These are phyloP conservation scores for Stenodema calcarata DNA, from an alignment of 2,888 invertebrate species.

Conservation along the genomic window DNA sequence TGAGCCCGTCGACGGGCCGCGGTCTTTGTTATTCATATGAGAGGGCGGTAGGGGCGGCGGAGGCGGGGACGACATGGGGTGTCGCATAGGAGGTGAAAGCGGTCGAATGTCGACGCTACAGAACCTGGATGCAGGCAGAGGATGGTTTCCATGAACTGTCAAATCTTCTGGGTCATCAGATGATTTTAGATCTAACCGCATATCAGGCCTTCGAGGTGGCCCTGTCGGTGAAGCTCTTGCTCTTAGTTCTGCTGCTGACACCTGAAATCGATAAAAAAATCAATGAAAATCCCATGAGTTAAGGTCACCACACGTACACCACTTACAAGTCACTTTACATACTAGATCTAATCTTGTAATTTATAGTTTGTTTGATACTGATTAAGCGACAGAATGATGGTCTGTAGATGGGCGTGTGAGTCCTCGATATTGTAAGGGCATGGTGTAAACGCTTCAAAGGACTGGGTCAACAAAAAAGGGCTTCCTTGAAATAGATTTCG, in stretches of 20 bases:
- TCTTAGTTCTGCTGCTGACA: constrained; percentile 74
- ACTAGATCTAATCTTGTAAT: too few relatives aligned
- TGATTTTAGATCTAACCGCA: constrained; percentile 77
- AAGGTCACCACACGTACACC: too few relatives aligned
- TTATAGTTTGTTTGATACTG: too few relatives aligned
- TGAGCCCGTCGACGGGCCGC: constrained; percentile 70
- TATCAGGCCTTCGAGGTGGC: constrained; percentile 71
- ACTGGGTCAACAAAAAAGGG: too few relatives aligned
- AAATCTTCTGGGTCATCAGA: constrained; percentile 84
- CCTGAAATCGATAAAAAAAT: constrained; percentile 59
- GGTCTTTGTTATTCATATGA: constrained; percentile 50
- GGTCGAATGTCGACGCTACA: constrained; percentile 56
- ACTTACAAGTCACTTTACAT: too few relatives aligned
- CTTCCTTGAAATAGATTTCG: too few relatives aligned
- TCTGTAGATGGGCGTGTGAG: too few relatives aligned
- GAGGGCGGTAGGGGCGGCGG: constrained; percentile 64
- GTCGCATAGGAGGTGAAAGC: constrained; percentile 54
- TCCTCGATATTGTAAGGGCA: too few relatives aligned
- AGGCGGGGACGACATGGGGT: constrained; percentile 60
- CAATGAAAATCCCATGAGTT: neutral
- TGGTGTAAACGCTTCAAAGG: too few relatives aligned
- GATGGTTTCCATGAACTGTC: constrained; percentile 69
- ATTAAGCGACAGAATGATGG: too few relatives aligned
- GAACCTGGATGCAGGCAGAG: constrained; percentile 51
- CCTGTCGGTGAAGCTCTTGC: constrained; percentile 88